Evolutionary conservation across 2,888 invertebrate genomes (phyloP).

Genomic region (Orthosia incerta): DNA sequence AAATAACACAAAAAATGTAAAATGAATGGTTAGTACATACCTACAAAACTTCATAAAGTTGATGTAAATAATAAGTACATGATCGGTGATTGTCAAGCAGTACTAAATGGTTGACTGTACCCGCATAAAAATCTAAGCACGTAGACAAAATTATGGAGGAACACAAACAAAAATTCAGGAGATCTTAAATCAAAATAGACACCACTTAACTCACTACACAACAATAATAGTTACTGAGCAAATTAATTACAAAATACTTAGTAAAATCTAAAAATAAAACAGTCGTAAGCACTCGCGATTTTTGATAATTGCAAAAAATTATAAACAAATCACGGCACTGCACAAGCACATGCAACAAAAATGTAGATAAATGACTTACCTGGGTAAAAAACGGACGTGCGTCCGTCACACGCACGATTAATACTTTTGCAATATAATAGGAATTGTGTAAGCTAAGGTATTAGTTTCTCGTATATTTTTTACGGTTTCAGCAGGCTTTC

Average conservation of each 20-base stretch:
- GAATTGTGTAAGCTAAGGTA: slow-evolving; percentile 81
- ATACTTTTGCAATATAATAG: slow-evolving; percentile 79
- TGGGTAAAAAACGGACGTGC: slow-evolving; percentile 83
- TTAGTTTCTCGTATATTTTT: slow-evolving; percentile 76
- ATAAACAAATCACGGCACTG: slow-evolving; percentile 60
- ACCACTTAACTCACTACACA: slow-evolving; percentile 47
- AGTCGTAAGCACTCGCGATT: slow-evolving; percentile 68
- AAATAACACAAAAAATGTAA: slow-evolving; percentile 39
- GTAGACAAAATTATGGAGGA: slow-evolving; percentile 61
- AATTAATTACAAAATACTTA: slow-evolving; percentile 55
- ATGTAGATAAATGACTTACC: slow-evolving; percentile 82
- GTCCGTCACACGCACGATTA: slow-evolving; percentile 78
- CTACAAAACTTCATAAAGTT: slow-evolving; percentile 59
- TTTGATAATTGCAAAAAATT: slow-evolving; percentile 61
- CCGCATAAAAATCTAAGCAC: slow-evolving; percentile 58
- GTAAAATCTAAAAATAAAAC: slow-evolving; percentile 73
- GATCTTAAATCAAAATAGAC: slow-evolving; percentile 44
- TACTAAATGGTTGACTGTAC: slow-evolving; percentile 63
- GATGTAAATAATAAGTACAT: slow-evolving; percentile 60
- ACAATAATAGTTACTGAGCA: slow-evolving; percentile 43
- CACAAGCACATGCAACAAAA: slow-evolving; percentile 65
- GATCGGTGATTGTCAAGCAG: slow-evolving; percentile 62
- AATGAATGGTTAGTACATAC: slow-evolving; percentile 62
- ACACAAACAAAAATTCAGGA: slow-evolving; percentile 52
- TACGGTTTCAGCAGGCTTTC: slow-evolving; percentile 77